These are phyloP conservation scores for Phortica variegata DNA, from an alignment of 1,140 invertebrate genomes.

Conservation along the genomic window DNA sequence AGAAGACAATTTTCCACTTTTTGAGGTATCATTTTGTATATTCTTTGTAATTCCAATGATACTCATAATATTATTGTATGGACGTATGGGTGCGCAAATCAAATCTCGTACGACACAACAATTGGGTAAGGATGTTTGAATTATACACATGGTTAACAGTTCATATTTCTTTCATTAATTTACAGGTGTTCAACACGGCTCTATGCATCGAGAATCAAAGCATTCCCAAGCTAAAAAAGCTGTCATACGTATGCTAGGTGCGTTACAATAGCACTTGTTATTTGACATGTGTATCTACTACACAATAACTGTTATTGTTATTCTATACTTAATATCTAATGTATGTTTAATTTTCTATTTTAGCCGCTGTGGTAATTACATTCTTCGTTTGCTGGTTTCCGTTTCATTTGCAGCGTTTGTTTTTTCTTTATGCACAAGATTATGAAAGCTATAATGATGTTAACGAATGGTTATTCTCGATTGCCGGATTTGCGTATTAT, in stretches of 20 bases:
- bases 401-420: slow-evolving; percentile 87
- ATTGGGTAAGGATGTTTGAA: slow-evolving; percentile 37
- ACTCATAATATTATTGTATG: slow-evolving; percentile 75
- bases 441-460: slow-evolving; percentile 65
- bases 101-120: slow-evolving; percentile 61
- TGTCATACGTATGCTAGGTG: slow-evolving; percentile 81
- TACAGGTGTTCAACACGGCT: slow-evolving; percentile 60
- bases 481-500: slow-evolving; percentile 82
- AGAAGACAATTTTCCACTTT: slow-evolving; percentile 65
- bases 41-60: slow-evolving; percentile 84
- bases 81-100: slow-evolving; percentile 73
- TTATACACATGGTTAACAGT: not conserved
- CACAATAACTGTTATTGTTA: not conserved
- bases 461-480: slow-evolving; percentile 78
- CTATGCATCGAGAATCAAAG: slow-evolving; percentile 66
- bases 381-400: slow-evolving; percentile 98
- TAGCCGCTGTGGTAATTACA: slow-evolving; percentile 93
- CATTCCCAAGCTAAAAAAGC: slow-evolving; percentile 71
- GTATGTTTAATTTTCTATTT: slow-evolving; percentile 1
- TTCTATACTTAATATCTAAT: not conserved
- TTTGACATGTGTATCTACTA: not conserved
- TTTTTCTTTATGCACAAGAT: slow-evolving; percentile 70
- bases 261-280: slow-evolving; percentile 26
- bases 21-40: slow-evolving; percentile 76
- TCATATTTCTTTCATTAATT: not conserved